Evolutionary conservation across 2,888 invertebrate genomes (phyloP), one percentile per base, ranked within the genome.

Genomic region (Ochlodes sylvanus): DNA sequence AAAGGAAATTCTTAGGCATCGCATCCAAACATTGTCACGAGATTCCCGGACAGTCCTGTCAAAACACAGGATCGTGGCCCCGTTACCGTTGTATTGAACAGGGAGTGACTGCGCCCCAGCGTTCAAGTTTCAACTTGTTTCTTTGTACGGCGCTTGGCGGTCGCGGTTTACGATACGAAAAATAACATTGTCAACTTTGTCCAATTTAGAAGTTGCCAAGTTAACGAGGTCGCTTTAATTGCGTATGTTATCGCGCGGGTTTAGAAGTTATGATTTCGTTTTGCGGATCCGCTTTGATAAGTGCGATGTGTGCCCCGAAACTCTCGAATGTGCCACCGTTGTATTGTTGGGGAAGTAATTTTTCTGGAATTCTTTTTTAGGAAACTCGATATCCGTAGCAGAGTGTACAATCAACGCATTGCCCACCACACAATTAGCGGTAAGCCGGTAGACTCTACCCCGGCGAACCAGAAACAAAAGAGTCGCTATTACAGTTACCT

Each of bases 121-220:
- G 71, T 72, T 81, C 80, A 85, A 91, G 86, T 91, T 90, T 75
- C 73, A 72, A 81, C 82, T 87, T 87, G 88, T 87, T 91, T 90
- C 89, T 90, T 90, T 91, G 86, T 89, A 80, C 81, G 83, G 81
- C 85, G 65, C 55, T 50, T 56, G 38, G 85, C 81, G 85, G 81
- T 79, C 75, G 83, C 79, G 87, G 86, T 85, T 83, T 79, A 77
- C 76, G 79, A 79, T 76, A 77, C 77, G 85, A 85, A 87, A 86
- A 88, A 86, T 85, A 86, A 87, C 87, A 88, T 85, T 89, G 88
- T 88, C 82, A 81, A 78, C 80, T 78, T 81, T 75, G 72, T 75
- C 74, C 71, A 72, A 77, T 77, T 77, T 78, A 73, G 73, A 73
- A 78, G 76, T 79, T 77, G 76, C 65, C 58, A 70, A 71, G 71